Evolutionary conservation across 2,113 vertebrate genomes (phyloP).

Genomic region (Cnemophilus loriae): DNA sequence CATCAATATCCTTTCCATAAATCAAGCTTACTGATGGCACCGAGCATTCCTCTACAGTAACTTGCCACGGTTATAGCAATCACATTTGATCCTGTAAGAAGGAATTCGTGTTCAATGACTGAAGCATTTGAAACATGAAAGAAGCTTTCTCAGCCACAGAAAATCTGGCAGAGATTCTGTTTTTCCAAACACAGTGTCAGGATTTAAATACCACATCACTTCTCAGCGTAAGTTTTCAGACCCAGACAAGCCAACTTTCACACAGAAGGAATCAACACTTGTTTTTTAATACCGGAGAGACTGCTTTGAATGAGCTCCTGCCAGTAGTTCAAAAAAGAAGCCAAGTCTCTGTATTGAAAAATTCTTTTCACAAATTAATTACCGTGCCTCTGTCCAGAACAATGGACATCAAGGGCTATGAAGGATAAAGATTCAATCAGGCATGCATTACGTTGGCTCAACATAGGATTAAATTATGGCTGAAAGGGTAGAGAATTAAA

Average conservation of each 20-base stretch:
- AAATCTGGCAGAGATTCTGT: not conserved
- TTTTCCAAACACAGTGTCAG: not conserved
- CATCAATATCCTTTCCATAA: not conserved
- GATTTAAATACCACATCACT: constrained; percentile 16
- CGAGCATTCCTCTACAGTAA: not conserved
- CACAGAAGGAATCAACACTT: constrained; percentile 4
- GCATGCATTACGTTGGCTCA: not conserved
- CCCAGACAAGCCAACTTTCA: not conserved
- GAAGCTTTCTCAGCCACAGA: not conserved
- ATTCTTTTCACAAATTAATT: not conserved
- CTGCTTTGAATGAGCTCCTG: not conserved
- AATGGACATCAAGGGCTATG: not conserved
- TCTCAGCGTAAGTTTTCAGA: not conserved
- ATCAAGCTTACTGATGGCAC: not conserved
- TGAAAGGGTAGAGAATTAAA: not conserved
- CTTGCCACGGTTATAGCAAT: not conserved
- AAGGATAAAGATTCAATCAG: not conserved
- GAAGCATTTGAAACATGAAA: constrained; percentile 8
- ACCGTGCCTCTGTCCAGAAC: not conserved
- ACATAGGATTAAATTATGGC: not conserved
- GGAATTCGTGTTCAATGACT: not conserved
- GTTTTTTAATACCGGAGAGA: constrained; percentile 1
- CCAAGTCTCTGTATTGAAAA: not conserved
- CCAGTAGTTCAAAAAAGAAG: not conserved
- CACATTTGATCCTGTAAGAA: not conserved